Conservation (phyloP, 2,113 vertebrate species). For the Psammodynastes pulverulentus region DNA sequence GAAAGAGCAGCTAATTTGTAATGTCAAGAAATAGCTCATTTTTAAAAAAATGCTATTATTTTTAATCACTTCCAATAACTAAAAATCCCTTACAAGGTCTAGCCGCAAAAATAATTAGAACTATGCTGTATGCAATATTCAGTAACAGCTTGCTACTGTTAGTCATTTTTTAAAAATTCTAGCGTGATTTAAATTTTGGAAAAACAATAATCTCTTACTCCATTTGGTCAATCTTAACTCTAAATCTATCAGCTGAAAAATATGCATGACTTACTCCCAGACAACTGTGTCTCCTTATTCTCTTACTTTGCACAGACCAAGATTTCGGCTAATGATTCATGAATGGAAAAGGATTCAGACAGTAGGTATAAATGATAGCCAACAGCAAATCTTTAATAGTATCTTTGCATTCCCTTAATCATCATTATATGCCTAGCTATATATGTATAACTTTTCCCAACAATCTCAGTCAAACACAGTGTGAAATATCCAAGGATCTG, state of each 20-base stretch:
- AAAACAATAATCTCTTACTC: not conserved
- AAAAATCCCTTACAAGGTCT: not conserved
- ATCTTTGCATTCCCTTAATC: not conserved
- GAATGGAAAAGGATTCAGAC: constrained; percentile 6
- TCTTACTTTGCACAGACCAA: not conserved
- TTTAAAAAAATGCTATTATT: not conserved
- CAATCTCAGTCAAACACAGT: not conserved
- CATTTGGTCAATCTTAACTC: not conserved
- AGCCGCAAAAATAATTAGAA: not conserved
- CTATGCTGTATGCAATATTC: not conserved
- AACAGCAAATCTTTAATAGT: not conserved
- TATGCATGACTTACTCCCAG: not conserved
- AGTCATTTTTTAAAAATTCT: not conserved
- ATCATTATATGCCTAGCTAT: not conserved
- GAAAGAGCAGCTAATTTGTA: not conserved
- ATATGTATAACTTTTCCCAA: not conserved
- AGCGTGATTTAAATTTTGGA: not conserved
- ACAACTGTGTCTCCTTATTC: not conserved
- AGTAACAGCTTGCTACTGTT: not conserved
- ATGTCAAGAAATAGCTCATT: not conserved
- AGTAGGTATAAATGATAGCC: constrained; percentile 33
- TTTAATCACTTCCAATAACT: constrained; percentile 1
- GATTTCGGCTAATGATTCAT: not conserved
- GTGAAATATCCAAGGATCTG: not conserved
- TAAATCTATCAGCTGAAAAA: not conserved